Percentiles rank a stretch among this genome's conserved stretches.
Conservation (phyloP, 2,888 invertebrate species). For the Trisateles emortualis region DNA sequence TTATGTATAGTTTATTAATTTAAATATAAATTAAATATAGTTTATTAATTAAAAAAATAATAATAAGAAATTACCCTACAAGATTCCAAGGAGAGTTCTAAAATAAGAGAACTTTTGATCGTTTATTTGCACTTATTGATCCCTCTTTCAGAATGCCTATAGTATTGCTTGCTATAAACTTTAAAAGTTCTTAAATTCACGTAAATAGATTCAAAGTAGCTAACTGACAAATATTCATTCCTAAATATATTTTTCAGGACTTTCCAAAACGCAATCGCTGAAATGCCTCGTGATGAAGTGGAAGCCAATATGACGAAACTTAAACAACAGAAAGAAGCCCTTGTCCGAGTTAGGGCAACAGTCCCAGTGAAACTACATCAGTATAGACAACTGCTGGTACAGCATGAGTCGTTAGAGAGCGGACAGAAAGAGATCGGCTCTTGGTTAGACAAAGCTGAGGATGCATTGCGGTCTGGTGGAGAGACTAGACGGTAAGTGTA, state of each 20-base stretch:
- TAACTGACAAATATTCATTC: not conserved
- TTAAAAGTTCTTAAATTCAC: too few relatives aligned
- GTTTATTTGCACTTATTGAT: too few relatives aligned
- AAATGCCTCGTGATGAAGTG: constrained; percentile 95
- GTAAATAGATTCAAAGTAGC: too few relatives aligned
- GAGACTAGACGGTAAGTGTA: constrained; percentile 75
- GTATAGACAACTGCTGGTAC: constrained; percentile 93
- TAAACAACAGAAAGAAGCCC: constrained; percentile 95
- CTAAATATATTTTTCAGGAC: constrained; percentile 80
- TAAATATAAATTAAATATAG: not conserved
- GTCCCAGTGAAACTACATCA: constrained; percentile 94
- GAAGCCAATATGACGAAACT: constrained; percentile 95
- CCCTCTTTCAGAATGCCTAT: too few relatives aligned
- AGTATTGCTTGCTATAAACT: too few relatives aligned
- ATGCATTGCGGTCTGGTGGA: constrained; percentile 85
- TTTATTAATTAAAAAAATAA: too few relatives aligned
- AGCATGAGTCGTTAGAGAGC: constrained; percentile 95
- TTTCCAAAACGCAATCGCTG: constrained; percentile 96
- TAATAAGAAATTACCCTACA: too few relatives aligned
- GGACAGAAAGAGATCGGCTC: constrained; percentile 94
- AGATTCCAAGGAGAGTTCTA: too few relatives aligned
- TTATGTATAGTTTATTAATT: not conserved
- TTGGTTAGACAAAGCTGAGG: constrained; percentile 96
- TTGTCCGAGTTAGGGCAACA: constrained; percentile 93
- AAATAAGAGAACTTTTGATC: too few relatives aligned